Base-by-base conservation (phyloP, 2,797 vertebrate species). In the Sebastes paucispinis region DNA sequence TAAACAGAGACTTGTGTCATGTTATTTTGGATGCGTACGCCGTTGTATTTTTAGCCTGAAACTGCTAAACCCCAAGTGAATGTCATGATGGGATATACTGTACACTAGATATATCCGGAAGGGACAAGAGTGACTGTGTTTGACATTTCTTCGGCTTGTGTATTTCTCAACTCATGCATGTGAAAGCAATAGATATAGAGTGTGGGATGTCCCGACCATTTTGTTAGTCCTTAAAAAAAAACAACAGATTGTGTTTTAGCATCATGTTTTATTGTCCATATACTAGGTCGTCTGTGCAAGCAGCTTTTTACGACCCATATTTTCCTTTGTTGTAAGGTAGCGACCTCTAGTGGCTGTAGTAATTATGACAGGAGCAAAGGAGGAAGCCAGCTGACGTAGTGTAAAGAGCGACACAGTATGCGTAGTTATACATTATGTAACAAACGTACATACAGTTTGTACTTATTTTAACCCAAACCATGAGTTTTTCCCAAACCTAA, bases 1-100 rank as follows among this genome's bases (percentile, higher is more conserved):
- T 67, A 84, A 83, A 59, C 54, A 69, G 29, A 29, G 68, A 73
- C 39, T 72, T 3, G 12, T 74, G 64, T 50, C 52, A 18, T 71
- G 67, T 81, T 71, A 22, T 81, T 80, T 43, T 32, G 12, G n/a
- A 64, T 81, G 12, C 52, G 29, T 86, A 73, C 59, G 16, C 16
- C 7, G 27, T 29, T 71, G 29, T 63, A 43, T n/a, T 59, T 68
- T 73, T 24, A 75, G 47, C 60, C 34, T 47, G 16, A n/a, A 75
- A 67, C 24, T 62, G 32, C 18, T 43, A 43, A 84, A 39, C 1
- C 7, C 22, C 32, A 55, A 57, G 64, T 73, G 29, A 78, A 66
- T 75, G 65, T 67, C 39, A 74, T 58, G 55, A 34, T 31, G 18
- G 68, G 72, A 63, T 16, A 20, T 7, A 58, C 16, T 36, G 62